A percentile compares a stretch with the other conserved stretches of the same genome.
Evolutionary conservation across 2,113 vertebrate genomes (phyloP).

Genomic region (Nothobranchius kuhntae): DNA sequence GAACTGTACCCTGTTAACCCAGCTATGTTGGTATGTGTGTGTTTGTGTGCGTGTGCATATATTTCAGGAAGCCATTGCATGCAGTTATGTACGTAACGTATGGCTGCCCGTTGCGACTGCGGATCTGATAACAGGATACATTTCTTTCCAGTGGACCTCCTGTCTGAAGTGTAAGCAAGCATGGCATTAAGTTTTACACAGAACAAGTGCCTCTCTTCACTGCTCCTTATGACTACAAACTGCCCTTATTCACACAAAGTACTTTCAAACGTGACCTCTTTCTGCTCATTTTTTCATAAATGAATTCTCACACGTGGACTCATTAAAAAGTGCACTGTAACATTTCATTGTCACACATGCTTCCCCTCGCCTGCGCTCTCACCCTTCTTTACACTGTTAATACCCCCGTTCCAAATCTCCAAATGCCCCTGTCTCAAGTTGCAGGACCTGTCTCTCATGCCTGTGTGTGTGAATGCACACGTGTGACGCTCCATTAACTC

Average conservation of each 20-base stretch:
- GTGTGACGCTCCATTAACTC: constrained; percentile 75
- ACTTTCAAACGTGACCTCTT: constrained; percentile 42
- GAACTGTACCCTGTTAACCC: constrained; percentile 75
- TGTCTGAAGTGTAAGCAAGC: constrained; percentile 61
- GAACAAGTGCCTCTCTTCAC: constrained; percentile 61
- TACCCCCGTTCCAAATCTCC: constrained; percentile 63
- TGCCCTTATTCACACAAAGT: constrained; percentile 42
- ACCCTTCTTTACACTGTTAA: constrained; percentile 55
- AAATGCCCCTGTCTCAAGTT: constrained; percentile 71
- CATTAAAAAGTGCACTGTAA: constrained; percentile 45
- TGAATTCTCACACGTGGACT: constrained; percentile 26
- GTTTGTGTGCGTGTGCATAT: constrained; percentile 26
- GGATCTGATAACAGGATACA: constrained; percentile 42
- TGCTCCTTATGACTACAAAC: constrained; percentile 50
- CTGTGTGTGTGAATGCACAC: constrained; percentile 44
- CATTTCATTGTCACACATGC: constrained; percentile 64
- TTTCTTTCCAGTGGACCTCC: constrained; percentile 35
- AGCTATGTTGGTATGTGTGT: constrained; percentile 46
- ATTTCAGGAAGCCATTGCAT: constrained; percentile 56
- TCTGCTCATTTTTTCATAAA: constrained; percentile 33
- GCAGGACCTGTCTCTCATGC: constrained; percentile 60
- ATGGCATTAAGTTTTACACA: constrained; percentile 55
- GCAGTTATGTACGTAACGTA: constrained; percentile 46
- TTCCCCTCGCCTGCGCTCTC: constrained; percentile 41
- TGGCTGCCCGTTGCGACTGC: constrained; percentile 36